A percentile compares a stretch with the other conserved stretches of the same genome.
These are phyloP conservation scores for Galemys pyrenaicus DNA, from an alignment of 2,113 vertebrate species.

Conservation along the genomic window DNA sequence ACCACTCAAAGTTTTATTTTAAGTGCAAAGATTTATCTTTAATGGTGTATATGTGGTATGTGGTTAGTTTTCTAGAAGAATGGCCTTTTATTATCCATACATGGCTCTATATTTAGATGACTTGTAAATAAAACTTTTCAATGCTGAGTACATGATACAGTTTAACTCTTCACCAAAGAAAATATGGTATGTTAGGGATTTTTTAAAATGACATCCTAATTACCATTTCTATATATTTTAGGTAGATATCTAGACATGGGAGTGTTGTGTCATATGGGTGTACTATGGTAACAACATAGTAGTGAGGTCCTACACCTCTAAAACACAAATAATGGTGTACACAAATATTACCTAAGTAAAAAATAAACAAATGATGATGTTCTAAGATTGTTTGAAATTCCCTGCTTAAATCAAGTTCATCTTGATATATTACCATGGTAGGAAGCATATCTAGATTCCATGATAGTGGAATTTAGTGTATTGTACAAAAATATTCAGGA, in stretches of 20 bases:
- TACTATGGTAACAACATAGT: no score
- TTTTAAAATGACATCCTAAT: not conserved
- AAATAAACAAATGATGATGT: not conserved
- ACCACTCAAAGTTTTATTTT: not conserved
- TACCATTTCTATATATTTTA: no score
- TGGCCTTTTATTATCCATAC: not conserved
- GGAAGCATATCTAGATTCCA: not conserved
- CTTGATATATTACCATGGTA: not conserved
- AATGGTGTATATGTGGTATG: not conserved
- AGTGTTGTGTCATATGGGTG: no score
- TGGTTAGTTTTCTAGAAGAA: not conserved
- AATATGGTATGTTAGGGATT: not conserved
- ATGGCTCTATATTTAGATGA: not conserved
- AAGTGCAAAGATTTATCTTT: not conserved
- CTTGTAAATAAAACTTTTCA: not conserved
- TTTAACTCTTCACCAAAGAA: slow-evolving; percentile 8
- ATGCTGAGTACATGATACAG: not conserved
- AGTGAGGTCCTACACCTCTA: no score
- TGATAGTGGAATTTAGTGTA: no score
- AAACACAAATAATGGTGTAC: no score
- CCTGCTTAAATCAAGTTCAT: not conserved
- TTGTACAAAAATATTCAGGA: not conserved
- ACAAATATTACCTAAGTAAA: no score
- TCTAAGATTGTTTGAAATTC: not conserved
- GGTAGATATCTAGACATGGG: no score